These are phyloP conservation scores for Neomonachus schauinslandi DNA, from an alignment of 2,113 vertebrate species.

Conservation along the genomic window DNA sequence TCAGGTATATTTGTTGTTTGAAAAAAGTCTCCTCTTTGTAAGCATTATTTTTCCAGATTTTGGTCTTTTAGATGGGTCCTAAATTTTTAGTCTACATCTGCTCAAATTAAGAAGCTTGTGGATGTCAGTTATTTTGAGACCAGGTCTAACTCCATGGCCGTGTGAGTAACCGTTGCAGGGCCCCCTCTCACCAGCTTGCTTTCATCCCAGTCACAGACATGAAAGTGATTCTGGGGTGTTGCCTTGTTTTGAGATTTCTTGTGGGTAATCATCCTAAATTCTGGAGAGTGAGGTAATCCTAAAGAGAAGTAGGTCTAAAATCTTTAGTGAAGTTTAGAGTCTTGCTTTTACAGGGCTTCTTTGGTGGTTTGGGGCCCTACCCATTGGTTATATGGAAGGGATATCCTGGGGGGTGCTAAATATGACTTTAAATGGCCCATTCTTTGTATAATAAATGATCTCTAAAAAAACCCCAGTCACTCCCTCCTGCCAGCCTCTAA, in stretches of 20 bases:
- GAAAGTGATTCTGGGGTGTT: slow-evolving; percentile 18
- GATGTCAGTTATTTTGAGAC: slow-evolving; percentile 36
- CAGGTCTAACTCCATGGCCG: not conserved
- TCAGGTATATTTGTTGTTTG: not conserved
- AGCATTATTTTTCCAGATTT: slow-evolving; percentile 17
- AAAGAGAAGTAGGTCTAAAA: not conserved
- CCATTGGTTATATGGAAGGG: slow-evolving; percentile 15
- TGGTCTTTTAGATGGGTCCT: not conserved
- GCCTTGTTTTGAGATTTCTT: slow-evolving; percentile 61
- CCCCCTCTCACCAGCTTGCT: not conserved
- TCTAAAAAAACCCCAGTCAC: slow-evolving; percentile 61
- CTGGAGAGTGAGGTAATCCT: slow-evolving; percentile 30
- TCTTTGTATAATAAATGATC: slow-evolving; percentile 52
- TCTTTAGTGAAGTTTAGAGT: slow-evolving; percentile 42
- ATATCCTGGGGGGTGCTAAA: slow-evolving; percentile 18
- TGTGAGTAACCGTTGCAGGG: not conserved
- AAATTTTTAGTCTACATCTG: slow-evolving; percentile 28
- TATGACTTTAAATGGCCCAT: slow-evolving; percentile 52
- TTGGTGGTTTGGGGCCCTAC: slow-evolving; percentile 36
- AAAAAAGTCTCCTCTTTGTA: not conserved
- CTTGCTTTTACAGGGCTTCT: slow-evolving; percentile 29
- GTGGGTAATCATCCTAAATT: slow-evolving; percentile 26
- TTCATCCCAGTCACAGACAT: not conserved
- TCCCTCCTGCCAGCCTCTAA: slow-evolving; percentile 62
- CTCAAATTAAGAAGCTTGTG: not conserved